A percentile compares a stretch with the other conserved stretches of the same genome.
Conservation (phyloP, 2,888 invertebrate species). For the Oxyscelio sp. region DNA sequence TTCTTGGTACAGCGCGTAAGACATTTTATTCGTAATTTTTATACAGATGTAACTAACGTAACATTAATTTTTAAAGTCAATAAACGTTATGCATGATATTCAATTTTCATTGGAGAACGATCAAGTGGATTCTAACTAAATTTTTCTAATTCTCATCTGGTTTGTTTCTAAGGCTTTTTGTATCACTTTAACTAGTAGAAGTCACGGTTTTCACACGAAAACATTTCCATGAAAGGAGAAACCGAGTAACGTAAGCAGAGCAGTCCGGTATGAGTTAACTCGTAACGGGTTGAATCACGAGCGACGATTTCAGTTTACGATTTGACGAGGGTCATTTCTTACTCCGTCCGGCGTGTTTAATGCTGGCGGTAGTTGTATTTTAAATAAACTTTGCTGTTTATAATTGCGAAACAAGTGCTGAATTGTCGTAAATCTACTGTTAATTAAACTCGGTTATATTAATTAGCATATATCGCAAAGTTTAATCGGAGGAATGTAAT, state of each 20-base stretch:
- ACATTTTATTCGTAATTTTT: constrained; percentile 56
- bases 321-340: neutral
- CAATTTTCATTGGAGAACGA: constrained; percentile 41
- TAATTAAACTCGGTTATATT: neutral
- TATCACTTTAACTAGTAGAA: constrained; percentile 34
- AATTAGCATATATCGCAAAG: too few species aligned
- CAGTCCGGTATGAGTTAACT: neutral
- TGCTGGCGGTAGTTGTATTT: neutral
- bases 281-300: neutral
- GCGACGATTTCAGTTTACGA: neutral
- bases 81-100: constrained; percentile 44
- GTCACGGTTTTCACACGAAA: constrained; percentile 33
- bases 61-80: constrained; percentile 51
- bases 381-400: neutral
- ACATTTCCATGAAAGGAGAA: neutral
- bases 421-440: neutral
- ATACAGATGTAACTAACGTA: constrained; percentile 49
- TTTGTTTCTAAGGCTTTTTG: constrained; percentile 47
- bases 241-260: constrained; percentile 4
- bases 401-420: neutral
- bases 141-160: constrained; percentile 46
- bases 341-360: too few species aligned
- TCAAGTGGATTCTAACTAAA: constrained; percentile 30
- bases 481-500: too few species aligned
- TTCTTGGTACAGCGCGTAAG: constrained; percentile 45